Conservation (phyloP, 1,140 invertebrate species). For the Calephelis virginiensis region DNA sequence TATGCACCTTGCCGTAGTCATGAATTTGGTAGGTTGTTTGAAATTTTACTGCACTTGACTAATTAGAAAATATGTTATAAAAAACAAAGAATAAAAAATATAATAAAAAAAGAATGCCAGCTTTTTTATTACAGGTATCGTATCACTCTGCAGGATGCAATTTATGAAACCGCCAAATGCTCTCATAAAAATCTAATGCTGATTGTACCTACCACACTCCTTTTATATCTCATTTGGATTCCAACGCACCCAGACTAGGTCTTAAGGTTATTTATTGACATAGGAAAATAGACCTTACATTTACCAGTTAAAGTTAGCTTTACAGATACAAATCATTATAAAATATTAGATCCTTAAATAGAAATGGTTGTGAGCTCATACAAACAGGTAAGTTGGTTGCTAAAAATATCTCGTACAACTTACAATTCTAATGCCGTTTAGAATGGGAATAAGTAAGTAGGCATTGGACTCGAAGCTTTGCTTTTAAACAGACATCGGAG, state of each 20-base stretch:
- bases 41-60: too few species aligned
- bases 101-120: too few species aligned
- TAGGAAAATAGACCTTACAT: not conserved
- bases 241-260: conserved; percentile 27
- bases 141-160: too few species aligned
- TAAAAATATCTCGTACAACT: conserved; percentile 4
- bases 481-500: too few species aligned
- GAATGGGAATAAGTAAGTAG: not conserved
- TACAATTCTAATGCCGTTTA: not conserved
- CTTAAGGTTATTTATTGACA: conserved; percentile 7
- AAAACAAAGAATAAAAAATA: too few species aligned
- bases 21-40: too few species aligned
- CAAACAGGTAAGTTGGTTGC: conserved; percentile 4
- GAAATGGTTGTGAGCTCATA: not conserved
- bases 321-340: not conserved
- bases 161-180: not conserved
- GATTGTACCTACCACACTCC: conserved; percentile 18
- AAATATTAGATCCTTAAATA: conserved; percentile 16
- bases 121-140: too few species aligned
- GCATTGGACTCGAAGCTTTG: too few species aligned
- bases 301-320: not conserved
- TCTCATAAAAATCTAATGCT: not conserved
- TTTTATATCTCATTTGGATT: conserved; percentile 41
- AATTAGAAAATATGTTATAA: too few species aligned
- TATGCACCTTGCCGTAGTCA: too few species aligned